A percentile compares a stretch with the other conserved stretches of the same genome.
phyloP scores from a whole-genome alignment of 2,888 invertebrate genomes.

The Euzophera pinguis region DNA sequence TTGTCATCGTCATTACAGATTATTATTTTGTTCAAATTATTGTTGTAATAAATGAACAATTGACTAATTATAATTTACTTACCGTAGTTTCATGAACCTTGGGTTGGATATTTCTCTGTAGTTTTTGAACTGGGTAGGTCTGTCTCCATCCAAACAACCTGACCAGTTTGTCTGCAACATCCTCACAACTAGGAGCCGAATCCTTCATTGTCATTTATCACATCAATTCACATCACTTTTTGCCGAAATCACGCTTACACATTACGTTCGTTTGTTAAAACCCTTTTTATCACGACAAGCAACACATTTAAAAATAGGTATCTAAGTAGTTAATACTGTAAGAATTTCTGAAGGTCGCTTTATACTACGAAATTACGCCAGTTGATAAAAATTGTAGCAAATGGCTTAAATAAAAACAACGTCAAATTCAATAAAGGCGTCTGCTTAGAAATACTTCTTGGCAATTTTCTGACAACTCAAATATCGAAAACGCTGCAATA shows the following conservation, averaged over 20 bases:
- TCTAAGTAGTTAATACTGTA: conserved; percentile 17
- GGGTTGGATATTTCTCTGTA: conserved; percentile 81
- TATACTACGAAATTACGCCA: background rate
- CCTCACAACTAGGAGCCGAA: conserved; percentile 84
- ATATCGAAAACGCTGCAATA: conserved; percentile 35
- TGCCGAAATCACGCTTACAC: conserved; percentile 11
- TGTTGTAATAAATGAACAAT: background rate
- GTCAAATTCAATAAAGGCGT: too few relatives aligned
- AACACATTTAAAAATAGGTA: background rate
- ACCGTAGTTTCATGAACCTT: conserved; percentile 52
- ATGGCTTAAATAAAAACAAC: background rate
- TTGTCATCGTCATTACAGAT: too few relatives aligned
- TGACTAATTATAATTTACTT: background rate
- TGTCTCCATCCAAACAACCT: conserved; percentile 89
- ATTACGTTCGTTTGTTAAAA: background rate
- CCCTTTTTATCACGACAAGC: background rate
- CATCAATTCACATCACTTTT: conserved; percentile 18
- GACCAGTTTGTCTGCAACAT: conserved; percentile 87
- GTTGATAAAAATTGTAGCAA: background rate
- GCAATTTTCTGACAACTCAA: conserved; percentile 6
- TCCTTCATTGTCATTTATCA: conserved; percentile 74
- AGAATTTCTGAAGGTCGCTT: conserved; percentile 21
- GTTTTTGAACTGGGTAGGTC: conserved; percentile 88
- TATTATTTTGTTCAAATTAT: too few relatives aligned
- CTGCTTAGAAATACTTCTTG: too few relatives aligned